Evolutionary conservation across 2,888 invertebrate species (phyloP).

Genomic region (Limenitis camilla): DNA sequence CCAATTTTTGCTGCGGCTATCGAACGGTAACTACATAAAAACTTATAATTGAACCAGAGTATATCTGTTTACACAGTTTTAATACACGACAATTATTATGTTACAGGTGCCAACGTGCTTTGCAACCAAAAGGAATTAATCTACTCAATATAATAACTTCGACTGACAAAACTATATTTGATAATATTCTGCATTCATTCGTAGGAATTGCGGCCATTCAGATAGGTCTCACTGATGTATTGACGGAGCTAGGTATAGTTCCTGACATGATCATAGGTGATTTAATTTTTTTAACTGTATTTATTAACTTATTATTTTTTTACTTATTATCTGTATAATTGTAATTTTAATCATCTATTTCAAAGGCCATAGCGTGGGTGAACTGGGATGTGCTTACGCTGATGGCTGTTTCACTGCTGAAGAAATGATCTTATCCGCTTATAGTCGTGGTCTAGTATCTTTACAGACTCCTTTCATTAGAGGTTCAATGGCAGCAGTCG

Average conservation of each 20-base stretch:
- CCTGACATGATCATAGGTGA: constrained; percentile 85
- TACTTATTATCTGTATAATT: not conserved
- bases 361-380: constrained; percentile 93
- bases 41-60: too few relatives aligned
- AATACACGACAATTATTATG: too few relatives aligned
- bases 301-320: too few relatives aligned
- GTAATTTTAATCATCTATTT: not conserved
- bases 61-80: too few relatives aligned
- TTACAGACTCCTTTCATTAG: constrained; percentile 77
- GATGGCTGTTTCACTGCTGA: constrained; percentile 91
- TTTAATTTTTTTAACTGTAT: too few relatives aligned
- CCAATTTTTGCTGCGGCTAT: constrained; percentile 75
- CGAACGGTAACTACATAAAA: constrained; percentile 38
- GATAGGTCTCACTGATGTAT: constrained; percentile 70
- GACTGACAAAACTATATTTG: constrained; percentile 66
- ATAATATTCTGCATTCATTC: constrained; percentile 81
- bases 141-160: constrained; percentile 79
- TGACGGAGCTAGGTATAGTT: constrained; percentile 70
- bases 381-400: constrained; percentile 95
- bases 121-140: constrained; percentile 40
- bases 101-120: constrained; percentile 65
- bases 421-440: constrained; percentile 87
- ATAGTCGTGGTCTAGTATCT: constrained; percentile 84
- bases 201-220: constrained; percentile 83
- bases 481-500: constrained; percentile 92